phyloP scores from a whole-genome alignment of 2,888 invertebrate species.

The Archaeoteleia sp. region DNA sequence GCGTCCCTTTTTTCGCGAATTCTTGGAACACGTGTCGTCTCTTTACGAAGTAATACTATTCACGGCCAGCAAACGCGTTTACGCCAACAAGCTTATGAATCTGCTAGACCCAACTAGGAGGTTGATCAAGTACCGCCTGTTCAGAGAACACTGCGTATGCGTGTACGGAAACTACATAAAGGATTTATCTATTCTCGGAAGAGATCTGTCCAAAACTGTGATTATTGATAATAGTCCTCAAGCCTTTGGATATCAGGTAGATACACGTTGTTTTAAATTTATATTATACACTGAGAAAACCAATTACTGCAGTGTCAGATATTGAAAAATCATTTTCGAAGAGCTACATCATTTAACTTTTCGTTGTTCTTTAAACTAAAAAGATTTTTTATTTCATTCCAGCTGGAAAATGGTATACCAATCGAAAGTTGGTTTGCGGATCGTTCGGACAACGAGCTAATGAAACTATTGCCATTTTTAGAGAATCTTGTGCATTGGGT shows the following conservation, averaged over 20 bases:
- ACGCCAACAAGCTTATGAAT: constrained; percentile 94
- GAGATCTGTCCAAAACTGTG: constrained; percentile 91
- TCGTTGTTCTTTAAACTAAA: constrained; percentile 1
- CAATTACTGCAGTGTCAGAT: no score
- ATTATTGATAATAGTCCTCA: constrained; percentile 94
- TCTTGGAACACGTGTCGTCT: constrained; percentile 90
- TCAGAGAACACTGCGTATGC: constrained; percentile 96
- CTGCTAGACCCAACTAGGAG: constrained; percentile 91
- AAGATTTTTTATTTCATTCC: constrained; percentile 64
- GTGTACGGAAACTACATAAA: constrained; percentile 98
- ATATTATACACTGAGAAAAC: no score
- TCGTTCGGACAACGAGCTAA: constrained; percentile 89
- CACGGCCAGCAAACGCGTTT: constrained; percentile 96
- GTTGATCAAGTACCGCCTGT: constrained; percentile 93
- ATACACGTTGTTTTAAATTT: no score
- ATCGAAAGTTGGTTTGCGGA: constrained; percentile 98
- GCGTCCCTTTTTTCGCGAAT: constrained; percentile 92
- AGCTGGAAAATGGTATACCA: constrained; percentile 96
- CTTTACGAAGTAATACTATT: constrained; percentile 95
- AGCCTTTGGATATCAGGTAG: constrained; percentile 93
- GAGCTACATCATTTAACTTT: not conserved
- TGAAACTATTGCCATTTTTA: constrained; percentile 93
- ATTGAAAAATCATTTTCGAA: no score
- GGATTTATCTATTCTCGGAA: constrained; percentile 92
- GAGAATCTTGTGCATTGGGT: constrained; percentile 89